Conservation (phyloP, 2,888 invertebrate genomes). For the Marasmarcha lunaedactyla region DNA sequence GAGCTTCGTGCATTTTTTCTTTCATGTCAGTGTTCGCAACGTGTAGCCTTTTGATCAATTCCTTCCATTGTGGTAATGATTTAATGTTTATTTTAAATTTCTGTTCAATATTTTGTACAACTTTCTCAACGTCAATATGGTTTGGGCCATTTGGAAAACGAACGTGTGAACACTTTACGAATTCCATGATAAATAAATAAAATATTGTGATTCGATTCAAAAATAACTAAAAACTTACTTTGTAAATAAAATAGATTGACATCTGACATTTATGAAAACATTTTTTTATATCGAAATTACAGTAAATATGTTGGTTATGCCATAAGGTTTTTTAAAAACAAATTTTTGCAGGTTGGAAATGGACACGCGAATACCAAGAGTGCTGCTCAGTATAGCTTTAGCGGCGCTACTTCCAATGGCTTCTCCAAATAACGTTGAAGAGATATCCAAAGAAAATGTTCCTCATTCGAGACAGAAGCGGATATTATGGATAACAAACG, state of each 20-base stretch:
- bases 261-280: too few relatives aligned
- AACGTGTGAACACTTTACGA: not conserved
- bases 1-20: slow-evolving; percentile 29
- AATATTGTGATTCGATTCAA: too few relatives aligned
- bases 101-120: slow-evolving; percentile 34
- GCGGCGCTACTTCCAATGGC: slow-evolving; percentile 54
- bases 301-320: too few relatives aligned
- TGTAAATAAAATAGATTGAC: too few relatives aligned
- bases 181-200: too few relatives aligned
- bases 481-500: slow-evolving; percentile 87
- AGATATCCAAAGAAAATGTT: slow-evolving; percentile 45
- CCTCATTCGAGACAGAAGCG: slow-evolving; percentile 84
- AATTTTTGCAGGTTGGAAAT: slow-evolving; percentile 43
- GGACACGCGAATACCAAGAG: slow-evolving; percentile 52
- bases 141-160: not conserved
- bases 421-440: slow-evolving; percentile 35
- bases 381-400: slow-evolving; percentile 55
- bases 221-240: too few relatives aligned
- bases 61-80: slow-evolving; percentile 37
- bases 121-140: slow-evolving; percentile 15
- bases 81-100: slow-evolving; percentile 36
- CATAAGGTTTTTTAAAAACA: too few relatives aligned
- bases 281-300: too few relatives aligned
- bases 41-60: slow-evolving; percentile 32
- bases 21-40: slow-evolving; percentile 26